Evolutionary conservation across 2,888 invertebrate genomes (phyloP).

Genomic region (Hesperia comma): DNA sequence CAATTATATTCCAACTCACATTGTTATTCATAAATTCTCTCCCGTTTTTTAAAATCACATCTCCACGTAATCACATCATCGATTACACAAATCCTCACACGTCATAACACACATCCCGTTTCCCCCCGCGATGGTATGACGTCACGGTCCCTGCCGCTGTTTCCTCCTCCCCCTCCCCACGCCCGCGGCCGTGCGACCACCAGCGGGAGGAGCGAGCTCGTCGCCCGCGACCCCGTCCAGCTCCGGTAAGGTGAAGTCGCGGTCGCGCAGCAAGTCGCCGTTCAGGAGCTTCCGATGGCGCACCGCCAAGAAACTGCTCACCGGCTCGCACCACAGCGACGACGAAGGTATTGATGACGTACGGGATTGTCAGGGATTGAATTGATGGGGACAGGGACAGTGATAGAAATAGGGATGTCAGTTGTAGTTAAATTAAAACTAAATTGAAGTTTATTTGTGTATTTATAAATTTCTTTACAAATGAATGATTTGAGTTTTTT

Average conservation of each 20-base stretch:
- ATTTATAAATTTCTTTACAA: too few species aligned
- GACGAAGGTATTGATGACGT: constrained; percentile 86
- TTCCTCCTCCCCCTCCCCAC: constrained; percentile 39
- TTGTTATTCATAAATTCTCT: background rate
- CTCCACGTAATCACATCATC: too few species aligned
- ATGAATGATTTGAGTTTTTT: too few species aligned
- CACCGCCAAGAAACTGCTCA: constrained; percentile 88
- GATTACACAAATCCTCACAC: background rate
- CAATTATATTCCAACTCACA: too few species aligned
- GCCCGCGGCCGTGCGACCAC: constrained; percentile 48
- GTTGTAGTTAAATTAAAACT: too few species aligned
- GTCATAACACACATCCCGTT: too few species aligned
- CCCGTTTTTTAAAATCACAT: background rate
- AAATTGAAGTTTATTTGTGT: too few species aligned
- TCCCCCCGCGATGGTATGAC: background rate
- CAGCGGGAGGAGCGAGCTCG: constrained; percentile 74
- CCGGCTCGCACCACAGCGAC: constrained; percentile 89
- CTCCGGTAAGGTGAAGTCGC: constrained; percentile 89
- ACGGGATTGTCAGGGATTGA: constrained; percentile 59
- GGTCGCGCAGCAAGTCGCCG: constrained; percentile 96
- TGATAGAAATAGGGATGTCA: background rate
- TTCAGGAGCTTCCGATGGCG: constrained; percentile 97
- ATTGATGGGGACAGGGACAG: constrained; percentile 45
- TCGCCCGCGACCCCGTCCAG: constrained; percentile 76
- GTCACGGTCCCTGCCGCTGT: constrained; percentile 9